Evolutionary conservation across 2,113 vertebrate species (phyloP).

Genomic region (Microcebus murinus): DNA sequence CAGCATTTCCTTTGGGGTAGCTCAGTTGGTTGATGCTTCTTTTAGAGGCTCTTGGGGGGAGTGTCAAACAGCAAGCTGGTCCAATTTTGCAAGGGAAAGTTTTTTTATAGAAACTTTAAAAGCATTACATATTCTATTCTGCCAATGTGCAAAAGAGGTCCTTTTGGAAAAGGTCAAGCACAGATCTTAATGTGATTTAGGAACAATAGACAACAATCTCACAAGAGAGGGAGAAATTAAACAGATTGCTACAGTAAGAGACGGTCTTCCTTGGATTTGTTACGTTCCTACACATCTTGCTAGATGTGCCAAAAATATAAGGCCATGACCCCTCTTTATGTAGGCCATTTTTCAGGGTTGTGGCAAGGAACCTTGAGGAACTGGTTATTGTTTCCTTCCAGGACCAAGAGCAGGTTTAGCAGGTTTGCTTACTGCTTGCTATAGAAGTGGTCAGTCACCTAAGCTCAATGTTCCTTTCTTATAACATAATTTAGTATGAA

Average conservation of each 20-base stretch:
- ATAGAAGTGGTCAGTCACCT: not conserved
- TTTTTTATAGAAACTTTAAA: not conserved
- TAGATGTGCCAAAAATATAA: not conserved
- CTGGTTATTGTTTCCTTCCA: not conserved
- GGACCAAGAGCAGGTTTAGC: not conserved
- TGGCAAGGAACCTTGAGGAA: constrained; percentile 1
- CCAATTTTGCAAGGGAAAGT: not conserved
- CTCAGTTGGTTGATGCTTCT: not conserved
- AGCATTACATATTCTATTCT: not conserved
- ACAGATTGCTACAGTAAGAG: not conserved
- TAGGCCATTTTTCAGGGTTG: not conserved
- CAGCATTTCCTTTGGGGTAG: not conserved
- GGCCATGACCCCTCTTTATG: not conserved
- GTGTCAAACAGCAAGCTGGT: not conserved
- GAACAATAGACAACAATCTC: not conserved
- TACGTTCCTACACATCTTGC: not conserved
- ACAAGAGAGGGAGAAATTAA: not conserved
- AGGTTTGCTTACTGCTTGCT: constrained; percentile 3
- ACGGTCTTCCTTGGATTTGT: not conserved
- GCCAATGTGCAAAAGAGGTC: not conserved
- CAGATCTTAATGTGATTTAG: not conserved
- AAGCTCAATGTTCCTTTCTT: not conserved
- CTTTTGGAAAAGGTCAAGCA: not conserved
- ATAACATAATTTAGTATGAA: not conserved
- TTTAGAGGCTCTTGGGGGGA: not conserved